Evolutionary conservation across 2,797 vertebrate genomes (phyloP).

Genomic region (Hipposideros larvatus): DNA sequence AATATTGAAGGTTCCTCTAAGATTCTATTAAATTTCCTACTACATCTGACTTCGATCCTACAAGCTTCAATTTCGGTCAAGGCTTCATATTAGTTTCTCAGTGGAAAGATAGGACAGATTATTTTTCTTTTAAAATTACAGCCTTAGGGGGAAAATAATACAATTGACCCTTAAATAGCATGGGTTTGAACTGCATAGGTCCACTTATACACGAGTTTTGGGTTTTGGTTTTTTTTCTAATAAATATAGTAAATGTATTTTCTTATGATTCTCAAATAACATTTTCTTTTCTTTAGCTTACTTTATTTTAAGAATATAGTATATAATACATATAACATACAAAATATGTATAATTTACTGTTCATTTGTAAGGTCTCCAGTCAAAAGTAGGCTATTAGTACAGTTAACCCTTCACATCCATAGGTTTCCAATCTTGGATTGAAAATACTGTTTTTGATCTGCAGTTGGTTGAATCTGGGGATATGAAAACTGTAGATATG

Average conservation of each 20-base stretch:
- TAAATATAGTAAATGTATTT: not conserved
- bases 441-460: not conserved
- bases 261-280: not conserved
- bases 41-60: not conserved
- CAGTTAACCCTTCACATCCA: not conserved
- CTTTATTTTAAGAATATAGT: not conserved
- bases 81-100: not conserved
- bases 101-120: constrained; percentile 10
- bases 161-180: not conserved
- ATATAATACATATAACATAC: not conserved
- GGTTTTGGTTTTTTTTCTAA: not conserved
- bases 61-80: not conserved
- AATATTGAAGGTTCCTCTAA: not conserved
- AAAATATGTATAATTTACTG: not conserved
- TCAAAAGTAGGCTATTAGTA: not conserved
- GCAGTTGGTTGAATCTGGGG: not conserved
- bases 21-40: not conserved
- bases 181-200: not conserved
- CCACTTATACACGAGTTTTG: not conserved
- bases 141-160: not conserved
- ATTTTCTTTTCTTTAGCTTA: not conserved
- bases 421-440: not conserved
- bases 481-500: not conserved
- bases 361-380: not conserved
- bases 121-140: constrained; percentile 45